These are phyloP conservation scores for Aleadryas rufinucha DNA, from an alignment of 2,113 vertebrate species.

Conservation along the genomic window DNA sequence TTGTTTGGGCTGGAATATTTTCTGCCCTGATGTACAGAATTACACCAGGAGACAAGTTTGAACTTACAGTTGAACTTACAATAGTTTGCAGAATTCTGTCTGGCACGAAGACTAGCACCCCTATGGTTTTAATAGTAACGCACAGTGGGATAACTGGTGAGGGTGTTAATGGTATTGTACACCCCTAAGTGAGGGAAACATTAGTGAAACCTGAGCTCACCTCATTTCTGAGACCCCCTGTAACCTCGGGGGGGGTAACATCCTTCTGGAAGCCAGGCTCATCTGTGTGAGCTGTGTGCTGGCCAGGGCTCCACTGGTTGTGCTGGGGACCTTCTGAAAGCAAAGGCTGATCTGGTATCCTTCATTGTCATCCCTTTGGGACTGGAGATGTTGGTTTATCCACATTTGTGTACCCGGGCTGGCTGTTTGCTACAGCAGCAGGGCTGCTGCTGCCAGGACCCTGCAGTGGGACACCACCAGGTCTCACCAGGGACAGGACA, in stretches of 20 bases:
- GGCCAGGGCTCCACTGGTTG: neutral
- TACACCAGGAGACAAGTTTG: neutral
- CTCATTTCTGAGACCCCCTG: neutral
- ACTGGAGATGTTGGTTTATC: neutral
- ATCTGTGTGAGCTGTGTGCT: neutral
- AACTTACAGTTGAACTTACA: neutral
- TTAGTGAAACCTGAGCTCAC: neutral
- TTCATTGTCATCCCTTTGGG: neutral
- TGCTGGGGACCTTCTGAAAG: neutral
- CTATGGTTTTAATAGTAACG: neutral
- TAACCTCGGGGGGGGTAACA: neutral
- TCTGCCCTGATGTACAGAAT: neutral
- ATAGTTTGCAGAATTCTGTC: neutral
- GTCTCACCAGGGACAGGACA: accelerated
- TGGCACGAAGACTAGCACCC: neutral
- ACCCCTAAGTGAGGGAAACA: neutral
- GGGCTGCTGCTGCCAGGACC: neutral
- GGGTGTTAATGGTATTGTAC: neutral
- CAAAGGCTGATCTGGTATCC: neutral
- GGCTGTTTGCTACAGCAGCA: neutral
- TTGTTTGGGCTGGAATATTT: neutral
- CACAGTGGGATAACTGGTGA: neutral
- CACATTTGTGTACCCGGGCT: neutral
- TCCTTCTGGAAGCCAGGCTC: neutral
- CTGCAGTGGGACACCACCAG: accelerated